Conservation (phyloP, 2,797 vertebrate genomes). For the Loris lydekkerianus region DNA sequence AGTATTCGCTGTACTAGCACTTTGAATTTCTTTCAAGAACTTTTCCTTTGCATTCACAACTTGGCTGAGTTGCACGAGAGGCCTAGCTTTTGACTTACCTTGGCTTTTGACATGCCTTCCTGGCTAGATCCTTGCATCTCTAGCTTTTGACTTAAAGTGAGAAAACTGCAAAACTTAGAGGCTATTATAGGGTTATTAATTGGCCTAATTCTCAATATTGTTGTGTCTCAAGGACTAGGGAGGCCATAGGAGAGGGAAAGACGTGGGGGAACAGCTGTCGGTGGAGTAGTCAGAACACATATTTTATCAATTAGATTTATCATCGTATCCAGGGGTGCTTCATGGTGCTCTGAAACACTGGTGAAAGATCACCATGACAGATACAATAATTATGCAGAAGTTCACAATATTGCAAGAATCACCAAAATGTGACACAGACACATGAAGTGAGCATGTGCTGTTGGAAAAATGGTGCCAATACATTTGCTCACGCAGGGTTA, state of each 20-base stretch:
- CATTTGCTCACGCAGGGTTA: neutral
- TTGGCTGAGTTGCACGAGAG: neutral
- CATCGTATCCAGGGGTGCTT: neutral
- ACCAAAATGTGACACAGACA: neutral
- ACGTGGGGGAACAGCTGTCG: neutral
- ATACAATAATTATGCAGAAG: neutral
- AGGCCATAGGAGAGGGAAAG: neutral
- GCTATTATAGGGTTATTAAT: neutral
- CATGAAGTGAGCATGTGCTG: neutral
- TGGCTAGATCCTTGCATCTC: neutral
- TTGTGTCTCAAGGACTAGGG: neutral
- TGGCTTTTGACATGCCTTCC: neutral
- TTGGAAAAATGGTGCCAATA: neutral
- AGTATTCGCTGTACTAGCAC: neutral
- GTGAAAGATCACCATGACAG: neutral
- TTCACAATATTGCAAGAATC: neutral
- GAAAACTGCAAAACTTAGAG: neutral
- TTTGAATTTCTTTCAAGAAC: neutral
- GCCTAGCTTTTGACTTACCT: neutral
- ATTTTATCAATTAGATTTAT: neutral
- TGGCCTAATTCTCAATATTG: neutral
- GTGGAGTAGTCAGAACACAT: neutral
- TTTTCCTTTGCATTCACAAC: neutral
- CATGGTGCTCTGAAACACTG: neutral
- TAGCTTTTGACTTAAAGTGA: neutral